Conservation (phyloP, 2,113 vertebrate genomes). For the Centropus bengalensis region DNA sequence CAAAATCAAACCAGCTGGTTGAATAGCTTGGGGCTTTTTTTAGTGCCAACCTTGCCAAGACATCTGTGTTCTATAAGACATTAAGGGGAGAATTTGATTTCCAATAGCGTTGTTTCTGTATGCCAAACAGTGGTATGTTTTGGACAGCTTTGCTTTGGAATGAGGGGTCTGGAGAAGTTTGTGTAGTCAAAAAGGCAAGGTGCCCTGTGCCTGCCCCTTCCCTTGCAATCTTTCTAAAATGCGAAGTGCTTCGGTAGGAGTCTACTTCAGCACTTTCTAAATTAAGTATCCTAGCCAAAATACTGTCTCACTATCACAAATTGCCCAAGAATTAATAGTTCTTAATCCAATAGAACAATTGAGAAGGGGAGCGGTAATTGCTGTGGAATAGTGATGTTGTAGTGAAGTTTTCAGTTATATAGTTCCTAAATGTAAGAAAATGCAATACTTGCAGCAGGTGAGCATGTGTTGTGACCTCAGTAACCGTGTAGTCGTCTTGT, state of each 20-base stretch:
- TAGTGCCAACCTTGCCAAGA: slow-evolving; percentile 47
- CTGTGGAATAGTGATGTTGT: not conserved
- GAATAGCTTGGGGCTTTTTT: slow-evolving; percentile 28
- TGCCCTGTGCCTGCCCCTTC: not conserved
- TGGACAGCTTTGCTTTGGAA: not conserved
- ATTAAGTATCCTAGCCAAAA: not conserved
- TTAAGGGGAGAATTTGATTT: slow-evolving; percentile 1
- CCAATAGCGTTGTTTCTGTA: not conserved
- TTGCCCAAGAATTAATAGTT: not conserved
- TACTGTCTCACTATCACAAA: not conserved
- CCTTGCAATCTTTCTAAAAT: not conserved
- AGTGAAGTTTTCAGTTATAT: not conserved
- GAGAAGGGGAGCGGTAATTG: not conserved
- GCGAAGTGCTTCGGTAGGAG: not conserved
- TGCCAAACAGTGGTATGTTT: not conserved
- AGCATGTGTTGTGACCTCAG: fast-evolving
- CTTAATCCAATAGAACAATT: not conserved
- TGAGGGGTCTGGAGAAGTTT: not conserved
- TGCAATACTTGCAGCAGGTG: not conserved
- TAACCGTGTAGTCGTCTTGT: not conserved
- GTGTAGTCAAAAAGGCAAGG: not conserved
- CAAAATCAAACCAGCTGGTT: slow-evolving; percentile 46
- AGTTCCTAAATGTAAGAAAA: not conserved
- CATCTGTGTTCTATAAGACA: slow-evolving; percentile 47
- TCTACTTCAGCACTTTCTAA: not conserved